Evolutionary conservation across 2,888 invertebrate species (phyloP), one percentile per base, ranked within the genome.

Genomic region (Hemaris fuciformis): DNA sequence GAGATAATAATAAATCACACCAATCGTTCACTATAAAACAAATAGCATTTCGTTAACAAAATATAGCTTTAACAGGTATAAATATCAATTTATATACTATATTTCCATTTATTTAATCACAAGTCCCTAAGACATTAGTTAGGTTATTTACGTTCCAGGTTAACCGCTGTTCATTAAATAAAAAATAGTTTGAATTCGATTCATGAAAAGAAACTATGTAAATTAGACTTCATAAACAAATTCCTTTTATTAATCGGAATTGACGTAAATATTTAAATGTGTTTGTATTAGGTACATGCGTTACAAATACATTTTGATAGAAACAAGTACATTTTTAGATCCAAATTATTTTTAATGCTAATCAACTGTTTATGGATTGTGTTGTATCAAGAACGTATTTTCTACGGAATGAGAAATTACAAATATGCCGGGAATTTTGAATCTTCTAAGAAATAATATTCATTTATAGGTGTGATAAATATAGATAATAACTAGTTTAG

Each of bases 131-230:
- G 45, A 67, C 61, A 60, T 22, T 62, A 65, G 70, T 72, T 73
- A 77, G 66, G 70, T 72, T 72, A 66, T 48, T 46, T 64, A 68
- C 65, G 68, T 70, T 71, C 62, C 71, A 70, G 66, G 53, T 53
- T 31, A 3, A 7, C 45, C 45, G 22, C 8, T 20, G 20, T 8
- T 38, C n/a, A 5, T 8, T 38, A n/a, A 4, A n/a, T n/a, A n/a
- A n/a, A n/a, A n/a, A n/a, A n/a, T n/a, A n/a, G n/a, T n/a, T n/a
- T n/a, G n/a, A n/a, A n/a, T n/a, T n/a, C n/a, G n/a, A n/a, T n/a
- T n/a, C n/a, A n/a, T n/a, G n/a, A n/a, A n/a, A n/a, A n/a, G n/a
- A n/a, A n/a, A n/a, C n/a, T n/a, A n/a, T n/a, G n/a, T n/a, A n/a
- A n/a, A n/a, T n/a, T n/a, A n/a, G n/a, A n/a, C n/a, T n/a, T n/a